A percentile compares a stretch with the other conserved stretches of the same genome.
These are phyloP conservation scores for Baryphthengus martii DNA, from an alignment of 2,113 vertebrate species.

Conservation along the genomic window DNA sequence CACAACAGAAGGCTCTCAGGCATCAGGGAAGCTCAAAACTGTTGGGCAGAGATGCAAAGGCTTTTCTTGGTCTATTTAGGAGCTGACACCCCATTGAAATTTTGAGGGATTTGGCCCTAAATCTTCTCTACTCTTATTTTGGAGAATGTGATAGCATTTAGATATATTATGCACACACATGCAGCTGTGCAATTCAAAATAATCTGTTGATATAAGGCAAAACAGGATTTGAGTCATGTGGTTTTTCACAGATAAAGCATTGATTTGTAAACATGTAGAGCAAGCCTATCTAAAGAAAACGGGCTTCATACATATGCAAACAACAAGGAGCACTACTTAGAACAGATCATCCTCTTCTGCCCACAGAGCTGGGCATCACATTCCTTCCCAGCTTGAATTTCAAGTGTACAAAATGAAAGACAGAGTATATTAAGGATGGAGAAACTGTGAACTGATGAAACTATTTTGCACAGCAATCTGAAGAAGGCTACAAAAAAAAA, in stretches of 20 bases:
- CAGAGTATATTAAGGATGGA: background rate
- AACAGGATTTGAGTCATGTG: conserved; percentile 8
- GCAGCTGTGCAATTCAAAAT: conserved; percentile 36
- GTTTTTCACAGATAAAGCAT: conserved; percentile 21
- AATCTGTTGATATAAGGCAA: conserved; percentile 22
- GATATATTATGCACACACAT: background rate
- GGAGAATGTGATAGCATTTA: background rate
- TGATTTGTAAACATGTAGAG: background rate
- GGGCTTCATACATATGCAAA: background rate
- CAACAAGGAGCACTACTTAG: background rate
- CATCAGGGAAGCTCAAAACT: background rate
- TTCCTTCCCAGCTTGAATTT: background rate
- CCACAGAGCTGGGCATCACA: background rate
- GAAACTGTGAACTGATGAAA: background rate
- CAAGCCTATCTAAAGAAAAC: background rate
- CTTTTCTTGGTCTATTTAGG: background rate
- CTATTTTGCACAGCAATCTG: background rate
- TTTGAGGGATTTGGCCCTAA: background rate
- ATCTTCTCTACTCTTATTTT: background rate
- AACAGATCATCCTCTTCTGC: background rate
- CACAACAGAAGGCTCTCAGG: background rate
- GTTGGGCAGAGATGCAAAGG: no score
- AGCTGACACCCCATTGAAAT: background rate
- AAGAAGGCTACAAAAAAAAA: background rate
- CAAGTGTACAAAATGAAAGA: background rate